Percentiles rank a stretch among this genome's conserved stretches.
Conservation (phyloP, 1,140 invertebrate genomes). For the Rhagoletis pomonella region DNA sequence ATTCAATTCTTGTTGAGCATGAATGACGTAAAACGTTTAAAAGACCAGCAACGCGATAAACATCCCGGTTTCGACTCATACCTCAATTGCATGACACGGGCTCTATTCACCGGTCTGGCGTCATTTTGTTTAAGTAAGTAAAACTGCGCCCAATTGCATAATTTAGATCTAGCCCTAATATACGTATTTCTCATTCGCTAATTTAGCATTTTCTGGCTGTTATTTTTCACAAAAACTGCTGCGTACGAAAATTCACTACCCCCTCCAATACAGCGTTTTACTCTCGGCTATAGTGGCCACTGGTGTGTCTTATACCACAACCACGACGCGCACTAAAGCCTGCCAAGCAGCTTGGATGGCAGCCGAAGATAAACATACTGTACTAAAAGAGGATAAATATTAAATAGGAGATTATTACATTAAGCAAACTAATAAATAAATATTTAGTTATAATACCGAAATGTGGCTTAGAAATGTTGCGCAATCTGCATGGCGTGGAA, state of each 20-base stretch:
- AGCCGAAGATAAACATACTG: conserved; percentile 75
- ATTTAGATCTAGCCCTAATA: conserved; percentile 56
- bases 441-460: background rate
- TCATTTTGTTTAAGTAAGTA: conserved; percentile 74
- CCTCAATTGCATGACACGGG: conserved; percentile 76
- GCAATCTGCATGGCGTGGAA: too few species aligned
- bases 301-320: conserved; percentile 71
- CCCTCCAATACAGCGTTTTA: conserved; percentile 71
- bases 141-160: conserved; percentile 64
- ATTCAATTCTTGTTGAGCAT: conserved; percentile 56
- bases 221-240: conserved; percentile 74
- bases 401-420: background rate
- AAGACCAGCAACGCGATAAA: conserved; percentile 73
- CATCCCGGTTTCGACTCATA: conserved; percentile 76
- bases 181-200: too few species aligned
- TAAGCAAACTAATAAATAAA: background rate
- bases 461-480: background rate
- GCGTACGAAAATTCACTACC: conserved; percentile 71
- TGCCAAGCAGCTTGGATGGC: conserved; percentile 76
- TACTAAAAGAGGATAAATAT: conserved; percentile 65
- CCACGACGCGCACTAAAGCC: conserved; percentile 71
- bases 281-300: conserved; percentile 72
- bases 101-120: conserved; percentile 75
- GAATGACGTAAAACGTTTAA: conserved; percentile 73
- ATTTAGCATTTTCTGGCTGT: conserved; percentile 74